Base-by-base conservation (phyloP, 2,797 vertebrate genomes). In the Lagodon rhomboides region DNA sequence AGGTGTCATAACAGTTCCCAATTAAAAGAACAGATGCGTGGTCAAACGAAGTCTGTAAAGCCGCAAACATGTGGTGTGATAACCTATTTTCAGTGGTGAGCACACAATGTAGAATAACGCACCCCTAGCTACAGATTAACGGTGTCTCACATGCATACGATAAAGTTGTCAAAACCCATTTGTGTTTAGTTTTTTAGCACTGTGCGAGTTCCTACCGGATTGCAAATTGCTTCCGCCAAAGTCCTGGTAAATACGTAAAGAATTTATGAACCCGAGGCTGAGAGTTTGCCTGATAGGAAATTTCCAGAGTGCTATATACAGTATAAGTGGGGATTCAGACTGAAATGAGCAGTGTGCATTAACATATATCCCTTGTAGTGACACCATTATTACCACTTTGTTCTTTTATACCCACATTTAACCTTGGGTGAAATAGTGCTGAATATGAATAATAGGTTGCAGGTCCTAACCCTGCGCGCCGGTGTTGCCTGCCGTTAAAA, bases 1-100 rank as follows among this genome's bases (percentile, higher is more conserved):
- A 59, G 15, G 87, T 93, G 92, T 93, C 94, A 90, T 63, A 85
- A 83, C 75, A 2, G 88, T 73, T 86, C 89, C 92, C 84, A 91
- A 96, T 96, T 95, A 96, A 95, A 92, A 75, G 47, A 87, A 82
- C 79, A 78, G 54, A 85, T 71, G 50, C 17, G 61, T 62, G 76
- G 91, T 93, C 87, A 74, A 82, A 56, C 65, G 58, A 64, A 67
- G 70, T 58, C 15, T 63, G 34, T 60, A 54, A 71, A 68, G 27
- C 41, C 23, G 47, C 9, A 47, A 47, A 55, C 41, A 46, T 41
- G 5, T 34, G 34, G 17, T 55, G 9, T 55, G 23, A 66, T 67
- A 56, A 44, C 59, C 22, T 46, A 15, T 30, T 60, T 63, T 43
- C 12, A 50, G 46, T 22, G 53, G 47, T 5, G 17, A 38, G 38